Evolutionary conservation across 2,113 vertebrate species (phyloP), one percentile per base, ranked within the genome.

Genomic region (Rutilus rutilus): DNA sequence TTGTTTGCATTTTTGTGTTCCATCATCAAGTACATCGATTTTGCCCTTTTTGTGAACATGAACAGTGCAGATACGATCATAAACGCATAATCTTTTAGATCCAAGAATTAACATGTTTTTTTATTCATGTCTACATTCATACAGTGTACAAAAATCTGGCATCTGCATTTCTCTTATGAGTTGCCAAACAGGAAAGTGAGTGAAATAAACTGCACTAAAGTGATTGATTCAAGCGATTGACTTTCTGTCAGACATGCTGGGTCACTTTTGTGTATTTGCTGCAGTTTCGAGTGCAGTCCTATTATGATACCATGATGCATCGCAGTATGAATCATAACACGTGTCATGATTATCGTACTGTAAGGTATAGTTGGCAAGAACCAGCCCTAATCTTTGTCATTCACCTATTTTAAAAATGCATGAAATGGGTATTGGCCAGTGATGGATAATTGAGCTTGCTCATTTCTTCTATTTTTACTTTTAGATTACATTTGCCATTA

Each of bases 251-350:
- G 71, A 75, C 6, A 17, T 17, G 73, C 42, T 50, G 42, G 73
- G 12, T 74, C 12, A 47, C 42, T 75, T 74, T 75, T 75, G 42
- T 47, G n/a, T 50, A 27, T 50, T 75, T 75, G 73, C 73, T 74
- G 23, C 27, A 30, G 25, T 65, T 33, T 65, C 25, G 7, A 14
- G 25, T 65, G 62, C 23, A 25, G 42, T 75, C 69, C 69, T 42
- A 42, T 6, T n/a, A 42, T 71, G 67, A 39, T 73, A 42, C n/a
- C 67, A 71, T n/a, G 21, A 73, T 73, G 36, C 69, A 5, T 73
- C 10, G 10, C 21, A 6, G 36, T 73, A 73, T 73, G 69, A 73
- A 42, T 73, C 36, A 73, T 73, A 42, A 73, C 10, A 36, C 1
- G 17, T 42, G 42, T 74, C 39, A 15, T 25, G 39, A 74, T 74